These are phyloP conservation scores for Pagrus major DNA, from an alignment of 2,113 vertebrate genomes.

Conservation along the genomic window DNA sequence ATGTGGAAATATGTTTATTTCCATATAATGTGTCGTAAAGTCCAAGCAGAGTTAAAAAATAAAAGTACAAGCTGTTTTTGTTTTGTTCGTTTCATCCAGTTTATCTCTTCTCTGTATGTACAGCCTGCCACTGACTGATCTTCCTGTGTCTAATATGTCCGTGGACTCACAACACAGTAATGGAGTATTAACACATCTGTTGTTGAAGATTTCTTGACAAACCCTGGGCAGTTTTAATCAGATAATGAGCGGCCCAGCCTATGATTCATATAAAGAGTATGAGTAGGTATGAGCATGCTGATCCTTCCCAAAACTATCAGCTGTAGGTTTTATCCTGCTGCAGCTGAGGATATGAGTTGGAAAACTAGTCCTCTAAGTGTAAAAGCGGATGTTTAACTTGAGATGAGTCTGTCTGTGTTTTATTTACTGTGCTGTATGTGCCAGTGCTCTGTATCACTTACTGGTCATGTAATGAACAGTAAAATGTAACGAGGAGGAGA, in stretches of 20 bases:
- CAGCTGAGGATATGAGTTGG: background rate
- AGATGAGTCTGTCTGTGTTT: no score
- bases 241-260: background rate
- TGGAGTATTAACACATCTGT: background rate
- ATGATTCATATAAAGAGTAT: background rate
- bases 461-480: no score
- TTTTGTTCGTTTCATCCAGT: background rate
- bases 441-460: no score
- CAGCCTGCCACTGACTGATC: no score
- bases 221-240: background rate
- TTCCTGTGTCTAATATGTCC: background rate
- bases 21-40: no score
- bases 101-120: background rate
- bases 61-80: no score
- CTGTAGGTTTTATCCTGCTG: background rate
- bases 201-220: background rate
- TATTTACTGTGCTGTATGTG: no score
- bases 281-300: background rate
- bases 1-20: background rate
- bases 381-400: background rate
- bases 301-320: background rate
- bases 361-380: background rate
- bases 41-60: no score
- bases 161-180: background rate
- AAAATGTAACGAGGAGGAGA: no score